These are phyloP conservation scores for Triplophysa siluroides DNA, from an alignment of 2,113 vertebrate genomes.

Conservation along the genomic window DNA sequence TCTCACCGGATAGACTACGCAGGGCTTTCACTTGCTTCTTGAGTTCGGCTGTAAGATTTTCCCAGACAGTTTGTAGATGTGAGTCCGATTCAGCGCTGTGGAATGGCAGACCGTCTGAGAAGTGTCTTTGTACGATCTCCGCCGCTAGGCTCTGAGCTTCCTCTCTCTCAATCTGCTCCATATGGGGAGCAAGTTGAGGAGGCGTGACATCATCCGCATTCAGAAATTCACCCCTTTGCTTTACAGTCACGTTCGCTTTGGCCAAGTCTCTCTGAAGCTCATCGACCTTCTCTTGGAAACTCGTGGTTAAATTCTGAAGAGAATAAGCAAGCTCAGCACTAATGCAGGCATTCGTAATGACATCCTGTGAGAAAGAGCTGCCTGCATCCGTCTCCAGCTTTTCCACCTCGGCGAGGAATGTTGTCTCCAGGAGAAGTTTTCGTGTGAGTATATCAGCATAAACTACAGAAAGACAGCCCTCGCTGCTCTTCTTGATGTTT, in stretches of 20 bases:
- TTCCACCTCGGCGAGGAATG: constrained; percentile 85
- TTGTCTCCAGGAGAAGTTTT: constrained; percentile 85
- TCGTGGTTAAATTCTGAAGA: constrained; percentile 80
- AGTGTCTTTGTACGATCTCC: constrained; percentile 68
- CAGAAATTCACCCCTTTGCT: constrained; percentile 80
- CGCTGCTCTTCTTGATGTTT: constrained; percentile 64
- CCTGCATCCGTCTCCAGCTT: constrained; percentile 62
- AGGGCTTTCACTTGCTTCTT: constrained; percentile 83
- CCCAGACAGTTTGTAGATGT: constrained; percentile 72
- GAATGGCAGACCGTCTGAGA: constrained; percentile 53
- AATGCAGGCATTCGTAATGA: constrained; percentile 69
- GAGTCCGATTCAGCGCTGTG: constrained; percentile 68
- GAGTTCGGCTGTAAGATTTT: constrained; percentile 83
- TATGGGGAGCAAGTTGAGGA: constrained; percentile 70
- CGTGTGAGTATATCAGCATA: constrained; percentile 81
- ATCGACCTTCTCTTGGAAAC: constrained; percentile 80
- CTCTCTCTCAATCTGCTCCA: constrained; percentile 71
- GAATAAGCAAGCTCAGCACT: constrained; percentile 87
- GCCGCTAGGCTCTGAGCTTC: constrained; percentile 65
- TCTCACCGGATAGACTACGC: constrained; percentile 79
- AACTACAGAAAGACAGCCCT: constrained; percentile 68
- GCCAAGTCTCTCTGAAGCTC: constrained; percentile 82
- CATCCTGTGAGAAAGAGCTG: constrained; percentile 48
- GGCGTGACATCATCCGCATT: constrained; percentile 70
- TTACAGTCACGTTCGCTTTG: constrained; percentile 78